A percentile compares a stretch with the other conserved stretches of the same genome.
These are phyloP conservation scores for Caranx melampygus DNA, from an alignment of 2,113 vertebrate species.

Conservation along the genomic window DNA sequence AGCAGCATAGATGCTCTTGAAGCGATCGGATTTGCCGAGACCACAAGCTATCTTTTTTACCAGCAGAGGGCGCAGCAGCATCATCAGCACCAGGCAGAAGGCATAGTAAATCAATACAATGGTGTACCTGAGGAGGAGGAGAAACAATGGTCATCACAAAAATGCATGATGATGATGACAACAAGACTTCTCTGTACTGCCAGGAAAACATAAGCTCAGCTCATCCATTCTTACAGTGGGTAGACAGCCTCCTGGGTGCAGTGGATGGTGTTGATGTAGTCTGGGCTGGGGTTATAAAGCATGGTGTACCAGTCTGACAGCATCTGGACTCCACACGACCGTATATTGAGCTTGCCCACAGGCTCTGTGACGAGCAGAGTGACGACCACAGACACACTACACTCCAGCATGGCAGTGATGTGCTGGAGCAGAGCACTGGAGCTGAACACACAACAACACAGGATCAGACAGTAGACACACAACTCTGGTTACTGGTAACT, in stretches of 20 bases:
- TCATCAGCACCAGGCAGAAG: slow-evolving; percentile 96
- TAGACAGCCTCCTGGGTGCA: slow-evolving; percentile 98
- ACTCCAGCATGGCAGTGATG: slow-evolving; percentile 91
- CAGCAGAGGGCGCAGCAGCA: slow-evolving; percentile 95
- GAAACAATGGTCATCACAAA: too few species aligned
- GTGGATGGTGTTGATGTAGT: slow-evolving; percentile 95
- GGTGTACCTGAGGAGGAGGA: slow-evolving; percentile 87
- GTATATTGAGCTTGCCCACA: slow-evolving; percentile 86
- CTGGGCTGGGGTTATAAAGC: slow-evolving; percentile 98
- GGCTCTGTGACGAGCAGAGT: slow-evolving; percentile 93
- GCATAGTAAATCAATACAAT: slow-evolving; percentile 98
- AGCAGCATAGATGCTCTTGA: slow-evolving; percentile 97
- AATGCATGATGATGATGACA: too few species aligned
- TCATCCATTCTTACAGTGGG: slow-evolving; percentile 84
- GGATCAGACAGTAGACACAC: background rate
- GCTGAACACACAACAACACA: slow-evolving; percentile 69
- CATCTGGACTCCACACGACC: slow-evolving; percentile 92
- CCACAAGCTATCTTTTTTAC: slow-evolving; percentile 98
- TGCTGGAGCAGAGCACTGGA: slow-evolving; percentile 96
- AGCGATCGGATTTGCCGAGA: slow-evolving; percentile 94
- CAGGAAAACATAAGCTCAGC: background rate
- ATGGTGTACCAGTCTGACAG: slow-evolving; percentile 99
- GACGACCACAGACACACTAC: slow-evolving; percentile 85
- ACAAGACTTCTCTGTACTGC: too few species aligned
- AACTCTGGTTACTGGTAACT: background rate